Evolutionary conservation across 2,113 vertebrate genomes (phyloP), one percentile per base, ranked within the genome.

Genomic region (Bettongia penicillata): DNA sequence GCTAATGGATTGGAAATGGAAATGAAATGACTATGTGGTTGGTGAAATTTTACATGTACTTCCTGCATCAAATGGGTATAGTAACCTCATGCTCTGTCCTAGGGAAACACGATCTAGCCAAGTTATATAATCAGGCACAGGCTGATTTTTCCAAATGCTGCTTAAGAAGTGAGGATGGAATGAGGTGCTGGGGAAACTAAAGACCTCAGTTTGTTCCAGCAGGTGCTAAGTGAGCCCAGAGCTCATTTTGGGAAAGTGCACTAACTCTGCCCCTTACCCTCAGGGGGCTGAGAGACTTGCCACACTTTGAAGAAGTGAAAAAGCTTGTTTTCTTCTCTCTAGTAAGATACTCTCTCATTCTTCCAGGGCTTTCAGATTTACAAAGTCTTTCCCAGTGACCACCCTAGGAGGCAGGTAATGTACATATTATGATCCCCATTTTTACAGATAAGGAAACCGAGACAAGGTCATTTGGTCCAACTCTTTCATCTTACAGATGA

Each of bases 11-110:
- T 43, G 68, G 68, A 84, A 84, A 84, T 8, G 6, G 68, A 84
- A n/a, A 43, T 8, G 68, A 43, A 22, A 43, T 84, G 8, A 84
- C n/a, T 84, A 0, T 43, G n/a, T 84, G 26, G 95, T 90, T 51
- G 26, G 95, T 97, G 57, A 96, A 97, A 96, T 95, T 97, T 95
- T 98, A 96, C 84, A 96, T 96, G 93, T 97, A 95, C 48, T 90
- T 93, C 91, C 6, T 55, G 91, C 47, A 93, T 92, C 95, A 92
- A 94, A 53, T 49, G 57, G 90, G 37, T 16, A 68, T 47, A 49
- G 3, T 94, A 90, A 94, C 90, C 91, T 68, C 94, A 49, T 77
- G 91, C 95, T 93, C 91, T 53, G 3, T 31, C 26, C 55, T 50
- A 90, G 28, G 53, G 95, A 93, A 94, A 98, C 95, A 92, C 68